These are phyloP conservation scores for Tiaroga cobitis DNA, from an alignment of 2,797 vertebrate genomes.

Conservation along the genomic window DNA sequence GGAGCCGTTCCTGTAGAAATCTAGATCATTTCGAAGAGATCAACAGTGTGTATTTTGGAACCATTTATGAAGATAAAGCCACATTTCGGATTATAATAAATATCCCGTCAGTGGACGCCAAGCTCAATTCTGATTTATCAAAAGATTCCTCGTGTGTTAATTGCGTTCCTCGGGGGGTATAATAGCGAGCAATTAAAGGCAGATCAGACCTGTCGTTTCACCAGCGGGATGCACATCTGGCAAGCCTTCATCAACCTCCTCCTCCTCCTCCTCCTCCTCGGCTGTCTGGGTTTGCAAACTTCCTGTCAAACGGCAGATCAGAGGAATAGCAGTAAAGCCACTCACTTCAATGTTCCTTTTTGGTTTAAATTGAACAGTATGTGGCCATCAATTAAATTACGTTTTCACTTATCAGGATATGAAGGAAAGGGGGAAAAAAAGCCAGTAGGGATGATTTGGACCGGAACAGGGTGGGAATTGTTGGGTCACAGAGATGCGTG, in stretches of 20 bases:
- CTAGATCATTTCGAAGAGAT: neutral
- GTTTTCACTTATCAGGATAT: conserved; percentile 22
- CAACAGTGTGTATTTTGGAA: neutral
- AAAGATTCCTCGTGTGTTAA: conserved; percentile 52
- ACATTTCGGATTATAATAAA: neutral
- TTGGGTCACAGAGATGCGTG: neutral
- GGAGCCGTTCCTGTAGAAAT: neutral
- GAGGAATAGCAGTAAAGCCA: conserved; percentile 32
- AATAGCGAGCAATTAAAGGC: conserved; percentile 55
- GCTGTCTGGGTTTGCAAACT: conserved; percentile 44
- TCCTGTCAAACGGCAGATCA: conserved; percentile 41
- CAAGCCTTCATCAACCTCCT: conserved; percentile 35
- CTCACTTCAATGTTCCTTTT: conserved; percentile 33
- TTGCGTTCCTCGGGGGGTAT: conserved; percentile 48
- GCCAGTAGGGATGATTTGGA: conserved; percentile 4
- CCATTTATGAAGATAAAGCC: neutral
- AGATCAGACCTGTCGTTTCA: conserved; percentile 51
- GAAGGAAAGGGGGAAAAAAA: neutral
- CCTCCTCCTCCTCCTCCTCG: neutral
- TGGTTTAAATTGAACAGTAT: conserved; percentile 30
- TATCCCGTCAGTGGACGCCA: neutral
- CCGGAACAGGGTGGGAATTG: conserved; percentile 24
- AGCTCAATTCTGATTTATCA: conserved; percentile 24
- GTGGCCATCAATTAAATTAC: conserved; percentile 44
- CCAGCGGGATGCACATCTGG: conserved; percentile 49